Conservation (phyloP, 1,140 invertebrate genomes). For the Lordiphosa mommai region DNA sequence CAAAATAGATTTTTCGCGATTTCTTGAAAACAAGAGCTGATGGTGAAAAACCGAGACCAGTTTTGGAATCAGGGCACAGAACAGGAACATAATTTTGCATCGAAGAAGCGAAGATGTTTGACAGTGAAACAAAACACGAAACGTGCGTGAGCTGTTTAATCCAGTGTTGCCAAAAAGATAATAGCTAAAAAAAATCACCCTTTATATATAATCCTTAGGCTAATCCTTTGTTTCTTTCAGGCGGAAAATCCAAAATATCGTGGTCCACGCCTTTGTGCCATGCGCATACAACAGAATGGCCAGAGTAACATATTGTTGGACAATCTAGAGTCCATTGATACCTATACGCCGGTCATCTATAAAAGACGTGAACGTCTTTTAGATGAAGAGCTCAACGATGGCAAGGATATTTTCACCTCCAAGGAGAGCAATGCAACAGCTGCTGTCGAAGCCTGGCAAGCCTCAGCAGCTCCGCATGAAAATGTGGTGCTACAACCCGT, state of each 20-base stretch:
- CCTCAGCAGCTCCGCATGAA: slow-evolving; percentile 41
- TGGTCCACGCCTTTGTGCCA: slow-evolving; percentile 86
- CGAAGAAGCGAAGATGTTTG: too few species aligned
- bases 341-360: slow-evolving; percentile 85
- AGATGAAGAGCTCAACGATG: slow-evolving; percentile 76
- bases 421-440: slow-evolving; percentile 66
- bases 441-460: slow-evolving; percentile 58
- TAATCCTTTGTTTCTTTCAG: slow-evolving; percentile 13
- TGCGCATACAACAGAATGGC: slow-evolving; percentile 85
- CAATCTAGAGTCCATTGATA: slow-evolving; percentile 85
- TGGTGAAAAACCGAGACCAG: too few species aligned
- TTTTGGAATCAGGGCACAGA: too few species aligned
- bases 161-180: too few species aligned
- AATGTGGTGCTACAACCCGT: slow-evolving; percentile 57
- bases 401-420: slow-evolving; percentile 78
- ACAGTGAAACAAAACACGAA: too few species aligned
- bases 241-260: slow-evolving; percentile 78
- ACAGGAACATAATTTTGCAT: too few species aligned
- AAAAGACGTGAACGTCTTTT: slow-evolving; percentile 80
- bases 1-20: too few species aligned
- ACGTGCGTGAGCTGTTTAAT: too few species aligned
- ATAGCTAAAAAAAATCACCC: too few species aligned
- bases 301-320: slow-evolving; percentile 89
- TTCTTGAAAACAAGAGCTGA: too few species aligned
- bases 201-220: not conserved